Base-by-base conservation (phyloP, 2,888 invertebrate species). In the Thymelicus acteon region DNA sequence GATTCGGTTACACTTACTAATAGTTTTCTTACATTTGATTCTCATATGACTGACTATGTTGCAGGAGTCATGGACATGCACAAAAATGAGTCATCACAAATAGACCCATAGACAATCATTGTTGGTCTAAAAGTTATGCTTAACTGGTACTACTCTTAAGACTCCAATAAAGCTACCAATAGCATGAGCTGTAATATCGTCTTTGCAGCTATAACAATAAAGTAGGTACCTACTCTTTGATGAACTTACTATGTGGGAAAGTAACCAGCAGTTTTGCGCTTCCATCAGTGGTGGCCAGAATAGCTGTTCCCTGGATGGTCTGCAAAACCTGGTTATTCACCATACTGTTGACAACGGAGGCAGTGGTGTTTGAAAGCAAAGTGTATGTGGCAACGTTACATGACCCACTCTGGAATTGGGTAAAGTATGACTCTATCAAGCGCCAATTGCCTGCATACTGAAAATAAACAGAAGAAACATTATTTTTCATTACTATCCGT, bases 231-330 rank as follows among this genome's bases (percentile, higher is more conserved):
- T 62, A 44, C 12, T 44, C 44, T 10, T 39, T 31, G 6, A 47
- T 44, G 6, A 62, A 54, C 60, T 60, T 37, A 93, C 76, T 3
- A 39, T 58, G 92, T 15, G 90, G 90, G 81, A 96, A 96, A 13
- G 94, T 95, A 84, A 96, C 96, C 0, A 94, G 91, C 0, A 96
- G 94, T 47, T 95, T 93, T 54, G 94, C 96, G 73, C 90, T 92
- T 2, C 92, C 93, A 80, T 96, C 88, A 24, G 73, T 73, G 6
- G 79, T 73, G 0, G 87, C 84, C 12, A 90, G 77, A n/a, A 84
- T 87, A 3, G 94, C 95, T 0, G 85, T 77, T 0, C 95, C 96
- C 67, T 91, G 91, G 63, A 95, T 94, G 2, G 90, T 91, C 4
- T 92, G 89, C 31, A 94, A 82, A 0, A 85, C 85, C 67, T 95